Evolutionary conservation across 2,113 vertebrate species (phyloP).

Genomic region (Platichthys stellatus): DNA sequence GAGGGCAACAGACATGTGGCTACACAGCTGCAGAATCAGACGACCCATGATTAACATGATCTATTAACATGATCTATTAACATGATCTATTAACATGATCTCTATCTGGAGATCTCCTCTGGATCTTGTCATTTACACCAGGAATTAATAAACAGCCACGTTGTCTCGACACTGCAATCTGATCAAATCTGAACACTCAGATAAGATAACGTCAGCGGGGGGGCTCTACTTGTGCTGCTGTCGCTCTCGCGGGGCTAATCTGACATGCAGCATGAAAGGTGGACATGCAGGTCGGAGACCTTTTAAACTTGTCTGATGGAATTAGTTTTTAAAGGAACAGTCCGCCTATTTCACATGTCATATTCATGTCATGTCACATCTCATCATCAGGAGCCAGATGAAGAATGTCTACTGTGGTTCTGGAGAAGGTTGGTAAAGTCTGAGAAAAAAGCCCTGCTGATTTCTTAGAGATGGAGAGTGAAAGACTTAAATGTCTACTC

Average conservation of each 20-base stretch:
- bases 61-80: neutral
- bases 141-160: neutral
- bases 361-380: too few species aligned
- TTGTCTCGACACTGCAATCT: neutral
- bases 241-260: neutral
- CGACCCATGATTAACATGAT: neutral
- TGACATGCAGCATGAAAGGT: neutral
- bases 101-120: neutral
- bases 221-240: neutral
- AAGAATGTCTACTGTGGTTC: too few species aligned
- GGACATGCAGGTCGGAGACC: neutral
- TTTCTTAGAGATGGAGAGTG: too few species aligned
- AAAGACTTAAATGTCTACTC: too few species aligned
- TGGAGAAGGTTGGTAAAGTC: too few species aligned
- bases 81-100: too few species aligned
- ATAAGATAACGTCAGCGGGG: neutral
- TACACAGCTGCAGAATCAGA: too few species aligned
- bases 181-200: neutral
- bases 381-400: too few species aligned
- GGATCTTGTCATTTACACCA: neutral
- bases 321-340: neutral
- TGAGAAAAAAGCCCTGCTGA: too few species aligned
- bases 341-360: too few species aligned
- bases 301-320: neutral
- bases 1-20: neutral